Evolutionary conservation across 2,888 invertebrate genomes (phyloP), one percentile per base, ranked within the genome.

Genomic region (Drosophila diplacantha): DNA sequence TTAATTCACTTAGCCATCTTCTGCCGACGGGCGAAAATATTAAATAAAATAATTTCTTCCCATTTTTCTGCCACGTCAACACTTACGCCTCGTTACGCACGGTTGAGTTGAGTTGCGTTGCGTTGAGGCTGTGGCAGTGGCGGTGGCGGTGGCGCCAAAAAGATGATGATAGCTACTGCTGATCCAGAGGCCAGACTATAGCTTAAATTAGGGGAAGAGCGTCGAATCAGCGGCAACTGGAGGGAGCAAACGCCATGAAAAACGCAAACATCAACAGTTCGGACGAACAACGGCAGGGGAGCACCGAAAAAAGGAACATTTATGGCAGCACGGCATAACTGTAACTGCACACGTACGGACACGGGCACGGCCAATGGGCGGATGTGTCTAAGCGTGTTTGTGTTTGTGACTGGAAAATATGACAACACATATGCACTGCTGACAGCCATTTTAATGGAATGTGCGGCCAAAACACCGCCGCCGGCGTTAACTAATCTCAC

Each of bases 261-360:
- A 84, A 74, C 72, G 84, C 84, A 77, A 85, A 83, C 84, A 83
- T 84, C 81, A 79, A 83, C 85, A 79, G 70, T 81, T 84, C 79
- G 73, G 74, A 80, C 81, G 77, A 82, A 81, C 74, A 80, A 76
- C 69, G 41, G 26, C 31, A 47, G 22, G 22, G 22, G 29, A 37
- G 22, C 22, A 9, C 18, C 18, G 11, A 37, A 38, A 60, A 50
- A 7, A 31, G 72, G 72, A 75, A 72, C 79, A 76, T 79, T 76
- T 74, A 80, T 78, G 75, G 66, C 49, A 73, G 26, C 66, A 52
- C 58, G 73, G 72, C 72, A 74, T 70, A 75, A 62, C 72, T 73
- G 61, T 63, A 70, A 73, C 69, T 74, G 65, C 65, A 73, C 71
- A 69, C 71, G 69, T 71, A 52, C 71, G 39, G 20, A 3, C 14